Evolutionary conservation across 2,888 invertebrate species (phyloP).

Genomic region (Rotaria magnacalcarata): DNA sequence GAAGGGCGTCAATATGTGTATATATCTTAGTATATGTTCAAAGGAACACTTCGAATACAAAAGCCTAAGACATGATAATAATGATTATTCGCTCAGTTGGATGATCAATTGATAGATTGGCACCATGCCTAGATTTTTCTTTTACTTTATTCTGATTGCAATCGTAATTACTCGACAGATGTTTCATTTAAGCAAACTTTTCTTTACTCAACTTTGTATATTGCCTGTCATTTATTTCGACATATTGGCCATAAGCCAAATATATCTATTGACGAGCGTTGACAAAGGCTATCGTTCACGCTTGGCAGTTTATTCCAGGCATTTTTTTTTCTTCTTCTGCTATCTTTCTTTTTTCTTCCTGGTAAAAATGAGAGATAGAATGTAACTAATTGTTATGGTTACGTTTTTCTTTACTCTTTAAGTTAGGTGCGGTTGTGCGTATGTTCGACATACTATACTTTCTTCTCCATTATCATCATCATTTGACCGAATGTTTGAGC

Average conservation of each 20-base stretch:
- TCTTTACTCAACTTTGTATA: neutral
- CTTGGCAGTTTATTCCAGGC: neutral
- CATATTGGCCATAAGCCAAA: neutral
- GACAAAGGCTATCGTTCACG: neutral
- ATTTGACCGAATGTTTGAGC: conserved; percentile 20
- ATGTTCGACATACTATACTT: neutral
- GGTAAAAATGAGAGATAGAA: neutral
- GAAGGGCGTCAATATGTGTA: neutral
- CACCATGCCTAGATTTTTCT: neutral
- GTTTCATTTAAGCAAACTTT: neutral
- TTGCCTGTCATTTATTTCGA: neutral
- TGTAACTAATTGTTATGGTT: neutral
- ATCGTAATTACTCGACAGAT: conserved; percentile 12
- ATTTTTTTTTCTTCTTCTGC: neutral
- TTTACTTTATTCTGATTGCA: neutral
- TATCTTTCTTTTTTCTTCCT: neutral
- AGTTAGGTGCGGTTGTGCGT: neutral
- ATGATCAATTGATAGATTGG: neutral
- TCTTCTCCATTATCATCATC: neutral
- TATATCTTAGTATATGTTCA: neutral
- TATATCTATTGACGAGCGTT: neutral
- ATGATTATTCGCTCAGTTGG: neutral
- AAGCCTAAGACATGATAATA: neutral
- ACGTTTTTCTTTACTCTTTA: neutral
- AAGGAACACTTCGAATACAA: neutral